Conservation (phyloP, 2,797 vertebrate genomes). For the Tenualosa thibaudeaui region DNA sequence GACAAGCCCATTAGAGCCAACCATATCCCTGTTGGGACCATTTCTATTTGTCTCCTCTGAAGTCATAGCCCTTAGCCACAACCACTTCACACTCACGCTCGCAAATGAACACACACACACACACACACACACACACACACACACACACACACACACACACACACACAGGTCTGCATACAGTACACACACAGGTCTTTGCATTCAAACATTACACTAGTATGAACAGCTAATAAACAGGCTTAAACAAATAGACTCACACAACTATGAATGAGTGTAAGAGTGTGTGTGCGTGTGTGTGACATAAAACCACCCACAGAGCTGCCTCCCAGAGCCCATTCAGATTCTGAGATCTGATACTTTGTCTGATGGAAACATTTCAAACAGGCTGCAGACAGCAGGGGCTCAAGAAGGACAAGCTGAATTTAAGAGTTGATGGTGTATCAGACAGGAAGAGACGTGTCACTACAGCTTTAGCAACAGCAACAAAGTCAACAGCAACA, state of each 20-base stretch:
- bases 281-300: background rate
- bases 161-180: background rate
- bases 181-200: background rate
- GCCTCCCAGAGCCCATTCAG: background rate
- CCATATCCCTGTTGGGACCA: conserved; percentile 41
- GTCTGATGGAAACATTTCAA: background rate
- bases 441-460: background rate
- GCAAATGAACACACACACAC: background rate
- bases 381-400: background rate
- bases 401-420: background rate
- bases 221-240: background rate
- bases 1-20: conserved; percentile 55
- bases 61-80: conserved; percentile 55
- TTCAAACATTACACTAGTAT: background rate
- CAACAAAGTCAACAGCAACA: background rate
- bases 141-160: conserved; percentile 18
- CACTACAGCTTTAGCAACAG: background rate
- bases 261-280: background rate
- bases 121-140: background rate
- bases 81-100: conserved; percentile 38
- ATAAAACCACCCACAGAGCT: background rate
- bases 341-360: background rate
- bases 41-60: conserved; percentile 46
- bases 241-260: background rate
- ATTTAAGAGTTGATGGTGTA: background rate